Evolutionary conservation across 2,888 invertebrate genomes (phyloP).

Genomic region (Eulithis testata): DNA sequence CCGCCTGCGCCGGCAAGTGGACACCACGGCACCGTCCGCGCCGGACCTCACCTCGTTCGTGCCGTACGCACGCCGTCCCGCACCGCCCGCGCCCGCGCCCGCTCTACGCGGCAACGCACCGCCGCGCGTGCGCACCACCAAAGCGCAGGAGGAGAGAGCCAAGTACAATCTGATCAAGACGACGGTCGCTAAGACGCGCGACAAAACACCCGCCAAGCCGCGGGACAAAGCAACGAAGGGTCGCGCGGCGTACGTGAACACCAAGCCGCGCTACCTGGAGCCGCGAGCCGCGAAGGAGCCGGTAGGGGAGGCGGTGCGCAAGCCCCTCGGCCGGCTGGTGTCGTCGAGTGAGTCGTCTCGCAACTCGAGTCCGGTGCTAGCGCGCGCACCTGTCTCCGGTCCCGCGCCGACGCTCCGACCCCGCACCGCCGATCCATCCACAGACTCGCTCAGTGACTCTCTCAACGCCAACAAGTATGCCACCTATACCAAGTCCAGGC

Average conservation of each 20-base stretch:
- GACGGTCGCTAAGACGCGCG: slow-evolving; percentile 49
- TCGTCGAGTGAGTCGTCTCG: slow-evolving; percentile 88
- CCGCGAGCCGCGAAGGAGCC: slow-evolving; percentile 61
- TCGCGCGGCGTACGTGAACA: slow-evolving; percentile 54
- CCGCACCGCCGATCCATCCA: slow-evolving; percentile 75
- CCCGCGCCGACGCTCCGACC: slow-evolving; percentile 79
- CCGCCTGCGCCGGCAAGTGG: slow-evolving; percentile 49
- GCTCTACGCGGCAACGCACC: slow-evolving; percentile 37
- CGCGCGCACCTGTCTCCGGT: slow-evolving; percentile 71
- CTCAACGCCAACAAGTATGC: slow-evolving; percentile 70
- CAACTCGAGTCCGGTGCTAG: slow-evolving; percentile 87
- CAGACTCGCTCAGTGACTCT: slow-evolving; percentile 76
- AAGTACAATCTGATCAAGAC: slow-evolving; percentile 69
- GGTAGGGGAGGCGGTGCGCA: slow-evolving; percentile 20
- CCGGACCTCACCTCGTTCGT: slow-evolving; percentile 38
- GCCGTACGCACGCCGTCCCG: slow-evolving; percentile 55
- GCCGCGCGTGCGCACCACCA: slow-evolving; percentile 70
- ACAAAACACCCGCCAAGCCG: slow-evolving; percentile 39
- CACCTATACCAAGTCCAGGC: slow-evolving; percentile 70
- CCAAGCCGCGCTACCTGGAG: slow-evolving; percentile 87
- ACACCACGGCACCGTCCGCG: slow-evolving; percentile 39
- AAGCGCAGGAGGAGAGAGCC: slow-evolving; percentile 74
- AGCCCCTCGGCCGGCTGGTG: slow-evolving; percentile 55
- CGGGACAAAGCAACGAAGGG: slow-evolving; percentile 32
- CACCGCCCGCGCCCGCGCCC: slow-evolving; percentile 20